These are phyloP conservation scores for Hetaerina americana DNA, from an alignment of 1,140 invertebrate species.

Conservation along the genomic window DNA sequence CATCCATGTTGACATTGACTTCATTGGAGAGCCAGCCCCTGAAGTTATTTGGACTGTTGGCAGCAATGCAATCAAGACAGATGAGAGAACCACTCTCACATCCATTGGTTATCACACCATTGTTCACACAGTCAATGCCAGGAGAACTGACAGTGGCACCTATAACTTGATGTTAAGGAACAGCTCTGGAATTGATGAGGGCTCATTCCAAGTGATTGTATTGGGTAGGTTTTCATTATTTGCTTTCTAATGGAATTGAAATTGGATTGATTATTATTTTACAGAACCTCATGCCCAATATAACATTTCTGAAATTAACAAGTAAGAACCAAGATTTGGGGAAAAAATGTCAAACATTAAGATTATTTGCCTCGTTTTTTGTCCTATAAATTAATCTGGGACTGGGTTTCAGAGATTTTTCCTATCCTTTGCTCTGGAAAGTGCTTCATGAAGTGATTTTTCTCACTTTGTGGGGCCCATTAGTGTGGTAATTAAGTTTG, in stretches of 20 bases:
- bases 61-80: conserved; percentile 53
- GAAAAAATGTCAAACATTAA: too few species aligned
- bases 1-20: conserved; percentile 83
- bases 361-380: too few species aligned
- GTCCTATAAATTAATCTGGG: too few species aligned
- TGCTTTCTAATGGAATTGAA: background rate
- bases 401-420: too few species aligned
- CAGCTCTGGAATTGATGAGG: conserved; percentile 78
- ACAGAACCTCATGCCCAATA: too few species aligned
- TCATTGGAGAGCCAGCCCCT: conserved; percentile 79
- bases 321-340: too few species aligned
- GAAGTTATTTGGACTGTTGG: conserved; percentile 74
- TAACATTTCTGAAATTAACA: too few species aligned
- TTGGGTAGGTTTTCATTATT: conserved; percentile 44
- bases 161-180: conserved; percentile 74
- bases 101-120: conserved; percentile 84
- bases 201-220: conserved; percentile 77
- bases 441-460: too few species aligned
- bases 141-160: conserved; percentile 67
- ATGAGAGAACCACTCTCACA: conserved; percentile 72
- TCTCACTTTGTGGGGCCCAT: too few species aligned
- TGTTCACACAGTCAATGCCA: conserved; percentile 79
- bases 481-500: too few species aligned
- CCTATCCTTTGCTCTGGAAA: too few species aligned
- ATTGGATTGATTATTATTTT: background rate